Conservation (phyloP, 2,797 vertebrate species). For the Oceanodroma leucorhoa region DNA sequence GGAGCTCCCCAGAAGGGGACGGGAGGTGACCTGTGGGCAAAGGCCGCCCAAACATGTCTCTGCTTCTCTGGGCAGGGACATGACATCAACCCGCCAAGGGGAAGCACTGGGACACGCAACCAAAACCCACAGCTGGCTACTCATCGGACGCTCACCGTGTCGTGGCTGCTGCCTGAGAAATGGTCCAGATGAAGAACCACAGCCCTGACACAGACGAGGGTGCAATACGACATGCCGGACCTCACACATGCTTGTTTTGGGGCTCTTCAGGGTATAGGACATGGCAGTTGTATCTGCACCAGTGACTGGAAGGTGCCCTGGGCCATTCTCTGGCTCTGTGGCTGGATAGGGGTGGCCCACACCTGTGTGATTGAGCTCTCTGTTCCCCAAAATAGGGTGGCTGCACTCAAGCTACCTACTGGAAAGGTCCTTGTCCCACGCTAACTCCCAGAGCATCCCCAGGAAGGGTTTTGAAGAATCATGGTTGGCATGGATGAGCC, state of each 20-base stretch:
- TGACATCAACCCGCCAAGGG: background rate
- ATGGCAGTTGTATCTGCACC: background rate
- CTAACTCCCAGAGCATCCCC: background rate
- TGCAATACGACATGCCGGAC: background rate
- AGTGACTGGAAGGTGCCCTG: background rate
- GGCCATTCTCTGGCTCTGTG: background rate
- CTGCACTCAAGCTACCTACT: background rate
- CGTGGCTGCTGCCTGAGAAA: background rate
- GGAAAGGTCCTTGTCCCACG: background rate
- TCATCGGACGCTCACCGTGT: fast-evolving
- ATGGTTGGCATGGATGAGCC: background rate
- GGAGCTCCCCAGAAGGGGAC: background rate
- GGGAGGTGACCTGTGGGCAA: background rate
- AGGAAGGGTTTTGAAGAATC: background rate
- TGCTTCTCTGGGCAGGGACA: background rate
- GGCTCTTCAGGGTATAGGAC: background rate
- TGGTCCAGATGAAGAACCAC: background rate
- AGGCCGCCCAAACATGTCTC: background rate
- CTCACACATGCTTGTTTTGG: background rate
- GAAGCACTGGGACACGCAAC: background rate
- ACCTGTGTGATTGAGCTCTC: background rate
- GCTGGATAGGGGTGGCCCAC: background rate
- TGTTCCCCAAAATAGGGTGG: fast-evolving
- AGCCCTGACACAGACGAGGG: background rate
- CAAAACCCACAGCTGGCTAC: background rate